Percentiles rank a stretch among this genome's conserved stretches.
Evolutionary conservation across 2,888 invertebrate species (phyloP).

Genomic region (Anoncus sp.): DNA sequence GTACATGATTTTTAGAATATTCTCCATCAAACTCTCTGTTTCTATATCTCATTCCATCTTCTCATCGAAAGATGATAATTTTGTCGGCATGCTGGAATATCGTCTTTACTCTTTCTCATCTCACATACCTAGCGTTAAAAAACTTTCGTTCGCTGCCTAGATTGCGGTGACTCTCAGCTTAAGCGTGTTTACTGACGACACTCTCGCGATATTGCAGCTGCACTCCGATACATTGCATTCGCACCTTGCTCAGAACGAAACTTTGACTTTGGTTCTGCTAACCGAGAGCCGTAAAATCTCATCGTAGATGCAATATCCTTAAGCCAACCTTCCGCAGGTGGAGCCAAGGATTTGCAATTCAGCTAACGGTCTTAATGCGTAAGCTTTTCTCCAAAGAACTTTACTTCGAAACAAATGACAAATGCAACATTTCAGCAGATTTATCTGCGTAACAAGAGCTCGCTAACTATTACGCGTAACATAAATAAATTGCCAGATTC

Average conservation of each 20-base stretch:
- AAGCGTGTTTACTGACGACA: neutral
- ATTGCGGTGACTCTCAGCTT: neutral
- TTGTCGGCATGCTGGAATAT: too few species aligned
- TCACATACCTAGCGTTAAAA: neutral
- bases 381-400: neutral
- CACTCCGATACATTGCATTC: neutral
- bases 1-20: too few species aligned
- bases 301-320: too few species aligned
- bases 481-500: neutral
- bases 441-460: neutral
- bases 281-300: neutral
- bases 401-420: conserved; percentile 1
- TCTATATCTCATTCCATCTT: too few species aligned
- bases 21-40: too few species aligned
- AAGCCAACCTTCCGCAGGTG: too few species aligned
- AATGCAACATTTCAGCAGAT: neutral
- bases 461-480: neutral
- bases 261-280: neutral
- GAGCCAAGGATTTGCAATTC: too few species aligned
- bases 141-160: neutral
- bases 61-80: too few species aligned
- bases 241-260: too few species aligned
- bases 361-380: too few species aligned
- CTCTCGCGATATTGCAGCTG: neutral
- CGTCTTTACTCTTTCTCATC: too few species aligned